Base-by-base conservation (phyloP, 2,888 invertebrate species). In the Catocala sponsa region DNA sequence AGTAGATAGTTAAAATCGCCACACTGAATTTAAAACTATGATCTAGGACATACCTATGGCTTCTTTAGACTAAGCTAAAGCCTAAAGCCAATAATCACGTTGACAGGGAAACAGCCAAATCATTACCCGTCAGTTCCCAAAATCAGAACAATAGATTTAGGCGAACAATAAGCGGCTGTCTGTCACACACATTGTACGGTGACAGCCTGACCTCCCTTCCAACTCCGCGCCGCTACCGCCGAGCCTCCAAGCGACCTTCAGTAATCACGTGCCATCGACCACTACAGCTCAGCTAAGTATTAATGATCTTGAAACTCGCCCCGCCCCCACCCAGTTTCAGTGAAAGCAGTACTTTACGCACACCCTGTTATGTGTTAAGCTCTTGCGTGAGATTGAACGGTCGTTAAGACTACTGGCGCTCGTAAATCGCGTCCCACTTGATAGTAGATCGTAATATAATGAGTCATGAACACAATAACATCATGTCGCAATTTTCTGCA, bases 111-210 rank as follows among this genome's bases (percentile, higher is more conserved):
- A 47, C 48, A 6, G 38, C 11, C 46, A 33, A 58, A 38, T 58
- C 47, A 41, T 38, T 57, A 51, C 25, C 25, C 6, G 35, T 38
- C 35, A 38, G 35, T 38, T 38, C 35, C 35, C 68, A 25, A 70
- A 70, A 65, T 49, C 9, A 63, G 62, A 68, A 76, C 76, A 74
- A 74, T 74, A 50, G 55, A 2, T 13, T 38, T 7, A 38, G 35
- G 6, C 35, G 35, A 6, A 72, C 68, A 72, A 75, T 70, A 57
- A 51, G 59, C 59, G 15, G 55, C 11, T 50, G 50, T 61, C 61
- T 42, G 59, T 55, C 52, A 42, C 53, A 54, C n/a, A 41, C 58
- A 46, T 52, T 59, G 42, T 53, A 13, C 11, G 41, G 42, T 25
- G 33, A 50, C 46, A 38, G 6, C 13, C 12, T 42, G 0, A 10